Evolutionary conservation across 2,888 invertebrate species (phyloP), one percentile per base, ranked within the genome.

Genomic region (Ophion ventricosus): DNA sequence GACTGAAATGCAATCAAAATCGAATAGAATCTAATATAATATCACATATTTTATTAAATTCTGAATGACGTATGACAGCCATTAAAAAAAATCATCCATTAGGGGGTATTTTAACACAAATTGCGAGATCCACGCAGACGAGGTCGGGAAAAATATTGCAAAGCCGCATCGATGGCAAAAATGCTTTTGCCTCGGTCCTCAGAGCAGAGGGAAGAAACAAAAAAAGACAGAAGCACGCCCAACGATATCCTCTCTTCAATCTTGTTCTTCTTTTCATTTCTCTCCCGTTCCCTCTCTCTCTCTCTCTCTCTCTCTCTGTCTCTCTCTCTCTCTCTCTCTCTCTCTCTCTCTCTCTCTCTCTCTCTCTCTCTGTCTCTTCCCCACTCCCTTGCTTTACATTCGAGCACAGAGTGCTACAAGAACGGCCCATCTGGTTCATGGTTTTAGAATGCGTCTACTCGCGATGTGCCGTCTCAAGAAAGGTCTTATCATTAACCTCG

Each of bases 401-500:
- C 26, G 54, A 64, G 73, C 57, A 73, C 20, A 17, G 54, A 73
- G 66, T 64, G 70, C 63, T 64, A 80, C 69, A 35, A 74, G 84
- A 72, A 64, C 73, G 73, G 77, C 77, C 76, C 82, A 85, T 85
- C 82, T 85, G 85, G 82, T 82, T 82, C 82, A 85, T 85, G 86
- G 84, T 83, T 88, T 88, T 87, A 86, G 88, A 85, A 85, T 76
- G 75, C 72, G n/a, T n/a, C n/a, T n/a, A n/a, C 78, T 56, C 72
- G 57, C 72, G 79, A 79, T 79, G 78, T 87, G 84, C 78, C 80
- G 78, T 85, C 84, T 78, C 83, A 86, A 77, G 84, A 83, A 87
- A 87, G 87, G 87, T 88, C 88, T 91, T 90, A 90, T 90, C 90
- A 89, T 89, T 90, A 91, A 90, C 90, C 90, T 90, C 90, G 88